Conservation (phyloP, 2,888 invertebrate genomes). For the Notocelia uddmanniana region DNA sequence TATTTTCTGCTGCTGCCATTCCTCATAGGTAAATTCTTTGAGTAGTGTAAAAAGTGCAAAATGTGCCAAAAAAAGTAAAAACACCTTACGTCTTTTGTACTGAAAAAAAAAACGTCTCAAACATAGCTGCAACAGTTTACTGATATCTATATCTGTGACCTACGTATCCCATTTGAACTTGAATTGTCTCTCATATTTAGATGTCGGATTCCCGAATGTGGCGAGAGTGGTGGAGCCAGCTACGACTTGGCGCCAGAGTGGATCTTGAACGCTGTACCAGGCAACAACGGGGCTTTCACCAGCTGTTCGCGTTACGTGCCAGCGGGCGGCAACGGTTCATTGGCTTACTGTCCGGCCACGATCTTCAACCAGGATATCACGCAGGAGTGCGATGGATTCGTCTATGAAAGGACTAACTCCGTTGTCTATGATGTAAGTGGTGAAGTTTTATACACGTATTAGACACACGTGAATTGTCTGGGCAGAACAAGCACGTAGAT, state of each 20-base stretch:
- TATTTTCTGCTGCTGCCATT: conserved; percentile 86
- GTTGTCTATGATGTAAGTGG: too few relatives aligned
- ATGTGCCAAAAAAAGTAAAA: too few relatives aligned
- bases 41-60: too few relatives aligned
- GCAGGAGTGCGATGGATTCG: conserved; percentile 62
- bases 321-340: conserved; percentile 57
- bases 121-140: too few relatives aligned
- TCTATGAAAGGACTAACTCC: conserved; percentile 70
- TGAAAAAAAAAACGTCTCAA: too few relatives aligned
- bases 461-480: too few relatives aligned
- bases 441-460: too few relatives aligned
- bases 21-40: conserved; percentile 82
- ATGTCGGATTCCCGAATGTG: conserved; percentile 84
- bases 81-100: too few relatives aligned
- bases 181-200: conserved; percentile 59
- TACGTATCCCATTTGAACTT: neutral
- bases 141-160: too few relatives aligned
- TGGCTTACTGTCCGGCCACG: conserved; percentile 62
- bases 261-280: conserved; percentile 75
- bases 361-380: conserved; percentile 57
- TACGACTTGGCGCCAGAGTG: conserved; percentile 70
- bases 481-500: too few relatives aligned
- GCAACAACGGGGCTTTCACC: conserved; percentile 65
- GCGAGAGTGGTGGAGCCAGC: conserved; percentile 62
- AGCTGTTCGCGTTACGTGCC: conserved; percentile 77